Evolutionary conservation across 2,797 vertebrate genomes (phyloP), one percentile per base, ranked within the genome.

Genomic region (Champsocephalus gunnari): DNA sequence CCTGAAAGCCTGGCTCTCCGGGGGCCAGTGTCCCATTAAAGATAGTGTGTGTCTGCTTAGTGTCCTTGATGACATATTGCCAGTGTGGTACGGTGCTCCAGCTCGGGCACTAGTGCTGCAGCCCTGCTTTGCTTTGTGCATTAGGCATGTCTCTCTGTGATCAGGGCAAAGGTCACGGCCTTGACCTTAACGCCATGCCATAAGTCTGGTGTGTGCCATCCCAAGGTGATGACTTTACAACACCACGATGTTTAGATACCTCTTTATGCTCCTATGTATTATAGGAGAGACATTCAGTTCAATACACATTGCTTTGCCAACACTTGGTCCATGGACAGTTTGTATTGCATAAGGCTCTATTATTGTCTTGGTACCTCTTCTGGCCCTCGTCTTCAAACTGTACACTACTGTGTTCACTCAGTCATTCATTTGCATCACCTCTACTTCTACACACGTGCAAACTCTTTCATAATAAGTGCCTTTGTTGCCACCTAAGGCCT

Each of bases 11-110:
- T 71, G 44, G 43, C 68, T 72, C 84, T 83, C 86, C 14, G 7
- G 82, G 62, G 89, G 55, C 76, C 75, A 43, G 65, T 85, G 83
- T 79, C 77, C 85, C 75, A 80, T 83, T 90, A 85, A 79, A 73
- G 70, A 61, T 17, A 48, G 63, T 49, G 48, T 28, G 60, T 53
- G 38, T 50, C 59, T 73, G 70, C 61, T 66, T 51, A 60, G 48
- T 75, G 58, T 75, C 45, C 16, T 63, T 13, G n/a, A 45, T 72
- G 53, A 73, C 63, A 62, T 58, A 21, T 66, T 51, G 13, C 49
- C 45, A 28, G 16, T 54, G 43, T 41, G 69, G 28, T 28, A 9
- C 24, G 2, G 55, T 66, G 49, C 55, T 69, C 49, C 57, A 60
- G 48, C 12, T 43, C 32, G 48, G 14, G 49, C 3, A 13, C 6